A percentile compares a stretch with the other conserved stretches of the same genome.
These are phyloP conservation scores for Epistrophe grossulariae DNA, from an alignment of 2,888 invertebrate genomes.

Conservation along the genomic window DNA sequence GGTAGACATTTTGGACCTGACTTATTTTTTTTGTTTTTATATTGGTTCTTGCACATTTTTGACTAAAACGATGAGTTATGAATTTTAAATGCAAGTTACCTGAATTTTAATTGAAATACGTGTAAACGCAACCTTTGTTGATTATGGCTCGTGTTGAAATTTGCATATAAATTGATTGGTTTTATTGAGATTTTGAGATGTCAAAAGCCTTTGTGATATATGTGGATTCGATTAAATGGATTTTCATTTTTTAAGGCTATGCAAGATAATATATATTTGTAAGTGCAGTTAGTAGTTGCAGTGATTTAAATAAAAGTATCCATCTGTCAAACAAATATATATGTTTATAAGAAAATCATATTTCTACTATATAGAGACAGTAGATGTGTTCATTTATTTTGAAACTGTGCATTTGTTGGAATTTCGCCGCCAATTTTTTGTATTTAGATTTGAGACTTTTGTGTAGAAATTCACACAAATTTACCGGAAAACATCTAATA, in stretches of 20 bases:
- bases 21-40: slow-evolving; percentile 1
- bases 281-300: neutral
- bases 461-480: no score
- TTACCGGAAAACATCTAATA: no score
- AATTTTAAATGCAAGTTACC: slow-evolving; percentile 55
- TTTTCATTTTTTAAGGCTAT: neutral
- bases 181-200: slow-evolving; percentile 35
- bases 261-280: no score
- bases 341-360: no score
- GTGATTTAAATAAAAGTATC: neutral
- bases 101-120: slow-evolving; percentile 71
- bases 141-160: slow-evolving; percentile 65
- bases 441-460: no score
- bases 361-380: no score
- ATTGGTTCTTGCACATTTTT: slow-evolving; percentile 6
- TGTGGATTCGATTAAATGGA: neutral
- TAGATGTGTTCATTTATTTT: no score
- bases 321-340: neutral
- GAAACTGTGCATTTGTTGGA: no score
- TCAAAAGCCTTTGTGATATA: slow-evolving; percentile 44
- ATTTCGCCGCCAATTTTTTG: no score
- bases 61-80: slow-evolving; percentile 59
- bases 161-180: slow-evolving; percentile 50
- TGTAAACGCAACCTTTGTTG: slow-evolving; percentile 59
- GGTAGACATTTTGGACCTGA: slow-evolving; percentile 57